A percentile compares a stretch with the other conserved stretches of the same genome.
Conservation (phyloP, 1,140 invertebrate genomes). For the Leptinotarsa texana region DNA sequence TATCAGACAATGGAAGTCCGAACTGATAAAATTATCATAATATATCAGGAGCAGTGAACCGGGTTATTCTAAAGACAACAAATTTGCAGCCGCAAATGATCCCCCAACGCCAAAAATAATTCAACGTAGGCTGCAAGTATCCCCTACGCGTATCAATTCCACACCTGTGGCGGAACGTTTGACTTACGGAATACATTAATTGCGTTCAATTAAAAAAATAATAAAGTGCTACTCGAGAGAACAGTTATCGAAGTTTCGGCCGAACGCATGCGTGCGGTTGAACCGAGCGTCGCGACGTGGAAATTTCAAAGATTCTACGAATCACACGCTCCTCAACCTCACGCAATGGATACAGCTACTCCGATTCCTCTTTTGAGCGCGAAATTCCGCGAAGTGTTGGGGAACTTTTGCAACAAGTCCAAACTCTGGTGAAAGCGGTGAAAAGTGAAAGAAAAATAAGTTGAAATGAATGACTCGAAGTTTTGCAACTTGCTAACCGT, state of each 20-base stretch:
- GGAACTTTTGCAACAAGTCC: neutral
- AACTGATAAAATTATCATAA: too few relatives aligned
- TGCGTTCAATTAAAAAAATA: neutral
- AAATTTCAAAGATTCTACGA: neutral
- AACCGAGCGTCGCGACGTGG: neutral
- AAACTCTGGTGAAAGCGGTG: neutral
- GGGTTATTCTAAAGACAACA: too few relatives aligned
- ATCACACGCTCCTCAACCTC: neutral
- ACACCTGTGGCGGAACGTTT: neutral
- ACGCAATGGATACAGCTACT: neutral
- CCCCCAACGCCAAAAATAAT: too few relatives aligned
- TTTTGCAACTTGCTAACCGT: slow-evolving; percentile 55
- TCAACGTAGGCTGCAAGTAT: too few relatives aligned
- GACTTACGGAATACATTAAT: neutral
- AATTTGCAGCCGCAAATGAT: too few relatives aligned
- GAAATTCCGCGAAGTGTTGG: neutral
- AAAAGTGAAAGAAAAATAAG: neutral
- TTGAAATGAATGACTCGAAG: neutral
- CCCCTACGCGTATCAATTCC: neutral
- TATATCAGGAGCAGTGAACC: too few relatives aligned
- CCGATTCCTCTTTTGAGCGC: neutral
- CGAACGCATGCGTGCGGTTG: neutral
- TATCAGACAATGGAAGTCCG: too few relatives aligned
- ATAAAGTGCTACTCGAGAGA: neutral
- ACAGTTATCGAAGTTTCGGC: neutral